Base-by-base conservation (phyloP, 1,140 invertebrate species). In the Drosophila tsacasi region DNA sequence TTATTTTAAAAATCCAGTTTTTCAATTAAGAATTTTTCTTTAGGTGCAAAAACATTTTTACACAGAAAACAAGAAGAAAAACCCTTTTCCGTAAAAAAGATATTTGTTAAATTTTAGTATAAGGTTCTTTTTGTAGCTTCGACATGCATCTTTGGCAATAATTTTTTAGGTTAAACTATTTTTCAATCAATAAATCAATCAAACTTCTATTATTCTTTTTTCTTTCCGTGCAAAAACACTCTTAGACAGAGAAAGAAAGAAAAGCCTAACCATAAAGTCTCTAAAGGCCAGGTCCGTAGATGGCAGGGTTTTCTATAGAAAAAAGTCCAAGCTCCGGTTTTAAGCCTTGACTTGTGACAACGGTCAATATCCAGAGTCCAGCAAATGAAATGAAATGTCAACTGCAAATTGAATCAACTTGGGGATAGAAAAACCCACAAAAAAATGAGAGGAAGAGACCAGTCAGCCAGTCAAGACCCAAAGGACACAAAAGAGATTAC, bases 361-460 rank as follows among this genome's bases (percentile, higher is more conserved):
- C 72, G 72, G 60, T 76, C 62, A 57, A 74, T 57, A 76, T 57
- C 50, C 21, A 39, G 17, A 21, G 17, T 35, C 17, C 40, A 37
- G 57, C 23, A 50, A 64, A 74, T 74, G 27, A 64, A 75, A 64
- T 64, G 47, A 63, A 75, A 64, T 74, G 69, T 74, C 49, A 74
- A 74, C 72, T 74, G 69, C 39, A 75, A 75, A 75, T 64, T 55
- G 59, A 75, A 76, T 75, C 58, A 57, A 64, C 71, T 69, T 52
- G 46, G 63, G 35, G 12, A 42, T 35, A 68, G 46, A 35, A 44
- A 19, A 27, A 19, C 5, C 37, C 9, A 21, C 12, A 66, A 54
- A 27, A n/a, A 40, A 57, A 35, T 4, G 17, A 13, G 5, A 46
- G 13, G 12, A 13, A n/a, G 2, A 71, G 12, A 37, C 4, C 49